Base-by-base conservation (phyloP, 2,113 vertebrate genomes). In the Oreotrochilus melanogaster region DNA sequence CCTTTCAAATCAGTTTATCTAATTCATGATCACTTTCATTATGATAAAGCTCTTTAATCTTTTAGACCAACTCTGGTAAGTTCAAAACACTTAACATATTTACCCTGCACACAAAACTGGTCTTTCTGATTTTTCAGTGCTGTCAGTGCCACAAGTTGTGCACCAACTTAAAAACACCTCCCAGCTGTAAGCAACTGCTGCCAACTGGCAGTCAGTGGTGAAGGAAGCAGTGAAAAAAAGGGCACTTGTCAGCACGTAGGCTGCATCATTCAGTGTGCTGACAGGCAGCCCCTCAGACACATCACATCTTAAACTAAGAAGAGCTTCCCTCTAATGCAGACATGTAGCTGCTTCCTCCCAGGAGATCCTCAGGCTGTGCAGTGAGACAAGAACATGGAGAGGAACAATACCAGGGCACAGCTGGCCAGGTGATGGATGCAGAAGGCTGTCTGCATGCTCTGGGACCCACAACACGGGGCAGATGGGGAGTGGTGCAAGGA, bases 121-220 rank as follows among this genome's bases (percentile, higher is more conserved):
- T 92, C 69, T 39, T 90, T 58, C 94, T 2, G 9, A 47, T 86
- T 91, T 42, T 78, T 71, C 72, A 78, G 60, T 12, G 47, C 67
- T 76, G 58, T 62, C 22, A 88, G 82, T 0, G 0, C 50, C 0
- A 0, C n/a, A 71, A 71, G 33, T 10, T 78, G 64, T 30, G 33
- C 5, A 1, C 19, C 43, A 25, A 17, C 65, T 51, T 50, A 28
- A 23, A 86, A 53, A 76, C 54, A 65, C 57, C 56, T 28, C 64
- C 53, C 53, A 91, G 13, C 51, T 18, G 1, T 5, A 57, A 82
- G 50, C 22, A 92, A 50, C 14, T 2, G 13, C 58, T 79, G 83
- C 50, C 82, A 94, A 9, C 56, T 65, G 43, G 57, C 45, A 61
- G 19, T 11, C 27, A 92, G 57, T 2, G 4, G 64, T 9, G 37